Conservation (phyloP, 2,113 vertebrate species). For the Oncorhynchus masou region DNA sequence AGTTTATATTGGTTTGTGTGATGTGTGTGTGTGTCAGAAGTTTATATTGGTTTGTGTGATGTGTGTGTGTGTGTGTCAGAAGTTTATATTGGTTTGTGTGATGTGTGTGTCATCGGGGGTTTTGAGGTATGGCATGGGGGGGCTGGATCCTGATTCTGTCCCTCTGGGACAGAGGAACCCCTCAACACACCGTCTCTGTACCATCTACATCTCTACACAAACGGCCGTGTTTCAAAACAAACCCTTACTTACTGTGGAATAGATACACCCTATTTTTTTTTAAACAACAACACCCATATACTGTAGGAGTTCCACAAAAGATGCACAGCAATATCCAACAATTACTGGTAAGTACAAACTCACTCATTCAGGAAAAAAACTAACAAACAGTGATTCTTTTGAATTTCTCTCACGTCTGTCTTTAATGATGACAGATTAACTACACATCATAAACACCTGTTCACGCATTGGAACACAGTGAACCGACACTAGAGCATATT, state of each 20-base stretch:
- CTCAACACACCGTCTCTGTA: constrained; percentile 56
- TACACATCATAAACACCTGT: constrained; percentile 20
- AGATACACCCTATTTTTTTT: background rate
- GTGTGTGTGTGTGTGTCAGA: background rate
- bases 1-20: background rate
- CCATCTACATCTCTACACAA: constrained; percentile 48
- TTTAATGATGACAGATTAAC: constrained; percentile 7
- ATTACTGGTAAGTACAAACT: constrained; percentile 7
- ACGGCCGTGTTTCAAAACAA: constrained; percentile 24
- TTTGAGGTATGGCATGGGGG: constrained; percentile 64
- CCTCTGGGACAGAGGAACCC: constrained; percentile 29
- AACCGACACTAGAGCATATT: too few species aligned
- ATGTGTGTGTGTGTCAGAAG: background rate
- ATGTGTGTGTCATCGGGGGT: background rate
- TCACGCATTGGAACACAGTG: constrained; percentile 13
- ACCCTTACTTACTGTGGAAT: background rate
- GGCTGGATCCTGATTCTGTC: constrained; percentile 50
- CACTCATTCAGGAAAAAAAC: constrained; percentile 35
- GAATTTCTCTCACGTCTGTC: constrained; percentile 3
- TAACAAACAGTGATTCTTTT: background rate
- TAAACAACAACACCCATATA: background rate
- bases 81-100: background rate
- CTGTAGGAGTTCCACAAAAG: constrained; percentile 11
- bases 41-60: background rate
- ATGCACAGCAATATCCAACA: constrained; percentile 25